phyloP scores from a whole-genome alignment of 2,113 vertebrate genomes.

The Tragelaphus scriptus region DNA sequence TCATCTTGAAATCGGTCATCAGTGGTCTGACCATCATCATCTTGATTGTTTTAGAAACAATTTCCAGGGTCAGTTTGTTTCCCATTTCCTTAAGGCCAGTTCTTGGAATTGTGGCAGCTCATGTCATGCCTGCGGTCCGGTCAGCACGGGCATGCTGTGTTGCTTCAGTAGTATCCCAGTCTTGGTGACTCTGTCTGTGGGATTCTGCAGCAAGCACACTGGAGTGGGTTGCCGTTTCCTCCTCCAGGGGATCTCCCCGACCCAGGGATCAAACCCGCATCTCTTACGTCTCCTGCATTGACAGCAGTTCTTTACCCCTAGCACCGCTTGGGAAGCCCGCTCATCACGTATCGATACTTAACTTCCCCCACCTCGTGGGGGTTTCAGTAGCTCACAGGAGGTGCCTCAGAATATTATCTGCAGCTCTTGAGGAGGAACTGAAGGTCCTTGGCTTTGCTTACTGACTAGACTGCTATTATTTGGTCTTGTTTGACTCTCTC shows the following conservation, averaged over 20 bases:
- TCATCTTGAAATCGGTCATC: background rate
- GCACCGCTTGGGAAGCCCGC: background rate
- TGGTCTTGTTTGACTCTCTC: background rate
- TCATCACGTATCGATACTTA: background rate
- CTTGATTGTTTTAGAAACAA: background rate
- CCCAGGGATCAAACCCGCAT: background rate
- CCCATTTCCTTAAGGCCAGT: background rate
- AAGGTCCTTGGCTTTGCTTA: background rate
- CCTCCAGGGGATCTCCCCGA: background rate
- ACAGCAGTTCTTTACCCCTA: rapidly evolving
- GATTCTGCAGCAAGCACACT: background rate
- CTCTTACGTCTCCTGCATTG: background rate
- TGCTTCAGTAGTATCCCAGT: background rate
- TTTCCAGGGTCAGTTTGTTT: background rate
- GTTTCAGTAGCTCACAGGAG: background rate
- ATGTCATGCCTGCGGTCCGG: background rate
- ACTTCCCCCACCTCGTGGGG: background rate
- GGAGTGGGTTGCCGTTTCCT: background rate
- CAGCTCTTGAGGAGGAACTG: background rate
- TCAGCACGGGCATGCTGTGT: rapidly evolving
- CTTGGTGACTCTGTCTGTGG: background rate
- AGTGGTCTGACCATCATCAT: background rate
- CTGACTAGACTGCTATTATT: background rate
- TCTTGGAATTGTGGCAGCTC: background rate
- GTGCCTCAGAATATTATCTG: background rate